Conservation (phyloP, 2,888 invertebrate genomes). For the Neoaliturus tenellus region DNA sequence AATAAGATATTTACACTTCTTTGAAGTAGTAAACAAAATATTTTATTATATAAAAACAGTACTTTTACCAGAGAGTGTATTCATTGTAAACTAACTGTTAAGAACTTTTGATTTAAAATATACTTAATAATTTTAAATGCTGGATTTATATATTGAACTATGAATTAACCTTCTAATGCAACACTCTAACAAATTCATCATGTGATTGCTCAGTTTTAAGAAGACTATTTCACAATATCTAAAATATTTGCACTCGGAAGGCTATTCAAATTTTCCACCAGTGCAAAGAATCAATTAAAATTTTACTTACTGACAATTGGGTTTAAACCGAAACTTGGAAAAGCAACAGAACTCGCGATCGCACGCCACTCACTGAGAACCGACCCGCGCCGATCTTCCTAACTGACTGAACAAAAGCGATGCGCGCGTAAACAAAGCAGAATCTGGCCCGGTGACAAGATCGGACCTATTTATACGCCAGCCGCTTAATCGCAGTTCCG, state of each 20-base stretch:
- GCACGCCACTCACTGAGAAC: background rate
- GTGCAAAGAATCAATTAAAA: background rate
- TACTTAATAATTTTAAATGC: too few relatives aligned
- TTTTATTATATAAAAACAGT: too few relatives aligned
- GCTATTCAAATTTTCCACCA: constrained; percentile 6
- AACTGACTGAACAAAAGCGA: constrained; percentile 9
- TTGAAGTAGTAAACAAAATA: too few relatives aligned
- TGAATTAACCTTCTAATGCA: too few relatives aligned
- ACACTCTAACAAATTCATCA: too few relatives aligned
- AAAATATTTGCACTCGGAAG: constrained; percentile 15
- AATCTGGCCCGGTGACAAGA: constrained; percentile 24
- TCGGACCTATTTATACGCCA: constrained; percentile 35
- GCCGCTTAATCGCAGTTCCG: constrained; percentile 33
- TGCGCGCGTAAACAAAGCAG: constrained; percentile 42
- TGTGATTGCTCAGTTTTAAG: background rate
- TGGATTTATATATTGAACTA: too few relatives aligned
- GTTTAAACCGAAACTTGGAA: background rate
- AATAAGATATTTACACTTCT: too few relatives aligned
- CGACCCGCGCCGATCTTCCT: background rate
- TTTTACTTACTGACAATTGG: background rate
- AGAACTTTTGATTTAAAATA: too few relatives aligned
- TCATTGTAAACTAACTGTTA: too few relatives aligned
- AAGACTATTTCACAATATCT: too few relatives aligned
- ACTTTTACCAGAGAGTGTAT: too few relatives aligned
- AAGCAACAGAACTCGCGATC: background rate